Evolutionary conservation across 1,140 invertebrate species (phyloP), one percentile per base, ranked within the genome.

Genomic region (Bombus breviceps): DNA sequence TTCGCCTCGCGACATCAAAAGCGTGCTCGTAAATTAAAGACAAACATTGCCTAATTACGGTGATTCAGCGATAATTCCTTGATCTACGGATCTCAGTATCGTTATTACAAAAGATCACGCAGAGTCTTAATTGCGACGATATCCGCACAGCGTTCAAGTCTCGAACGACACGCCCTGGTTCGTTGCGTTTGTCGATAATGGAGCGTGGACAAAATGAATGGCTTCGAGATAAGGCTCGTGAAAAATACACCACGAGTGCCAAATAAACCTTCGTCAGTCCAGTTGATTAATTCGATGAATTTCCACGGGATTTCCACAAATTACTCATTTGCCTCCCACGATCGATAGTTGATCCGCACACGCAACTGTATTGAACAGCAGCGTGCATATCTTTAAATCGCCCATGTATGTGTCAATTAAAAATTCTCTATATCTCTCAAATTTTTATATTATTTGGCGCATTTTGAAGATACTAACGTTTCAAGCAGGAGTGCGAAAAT

Each of bases 231-330:
- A 47, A 25, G 18, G 8, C 8, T 37, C 25, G 72, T n/a, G 59
- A 82, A 82, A 82, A 82, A 82, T 75, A 47, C 39, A 75, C 1
- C 22, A 0, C 25, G 28, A 4, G 25, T 15, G 28, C 57, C 25
- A 25, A 81, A 73, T 73, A 59, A 71, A 81, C 28, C 32, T 34
- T 41, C 68, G 28, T 57, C 74, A 15, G 68, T 34, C n/a, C 9
- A 37, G 18, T 59, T 75, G 72, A 82, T 82, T 75, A 47, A 82
- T 75, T 75, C 71, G 22, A 66, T 39, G 28, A 75, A 82, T 82
- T 82, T 64, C 39, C 32, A 43, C 59, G 28, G 32, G 57, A 74
- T 64, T 82, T 75, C 13, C 71, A 13, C 57, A 59, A 64, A 82
- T 47, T 53, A 39, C 22, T 12, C 12, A 41, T 75, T 75, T 66